These are phyloP conservation scores for Rostratula benghalensis DNA, from an alignment of 2,113 vertebrate species.

Conservation along the genomic window DNA sequence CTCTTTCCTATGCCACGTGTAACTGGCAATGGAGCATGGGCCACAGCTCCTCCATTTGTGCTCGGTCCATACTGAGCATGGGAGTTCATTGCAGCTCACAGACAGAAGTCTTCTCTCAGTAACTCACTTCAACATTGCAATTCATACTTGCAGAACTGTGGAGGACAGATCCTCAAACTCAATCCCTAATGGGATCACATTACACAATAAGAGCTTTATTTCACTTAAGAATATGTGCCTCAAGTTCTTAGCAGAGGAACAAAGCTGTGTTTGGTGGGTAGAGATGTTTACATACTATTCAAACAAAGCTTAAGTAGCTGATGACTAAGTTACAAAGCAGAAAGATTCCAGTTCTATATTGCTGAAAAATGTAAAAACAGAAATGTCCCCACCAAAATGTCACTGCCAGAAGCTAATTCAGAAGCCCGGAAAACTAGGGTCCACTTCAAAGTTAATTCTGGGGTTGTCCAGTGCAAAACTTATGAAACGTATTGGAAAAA, in stretches of 20 bases:
- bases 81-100: background rate
- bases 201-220: background rate
- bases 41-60: background rate
- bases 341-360: background rate
- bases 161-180: background rate
- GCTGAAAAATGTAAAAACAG: background rate
- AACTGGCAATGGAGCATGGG: background rate
- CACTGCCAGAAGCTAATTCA: background rate
- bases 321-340: background rate
- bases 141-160: background rate
- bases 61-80: background rate
- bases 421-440: background rate
- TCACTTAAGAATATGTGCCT: background rate
- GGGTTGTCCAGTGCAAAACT: background rate
- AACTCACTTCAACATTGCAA: background rate
- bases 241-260: background rate
- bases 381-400: background rate
- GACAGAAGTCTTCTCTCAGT: background rate
- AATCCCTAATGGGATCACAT: background rate
- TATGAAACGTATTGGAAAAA: background rate
- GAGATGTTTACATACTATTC: background rate
- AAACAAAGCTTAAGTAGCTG: background rate
- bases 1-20: background rate
- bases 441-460: background rate
- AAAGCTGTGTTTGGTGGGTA: background rate